phyloP scores from a whole-genome alignment of 2,888 invertebrate species.

The Frankliniella fusca region DNA sequence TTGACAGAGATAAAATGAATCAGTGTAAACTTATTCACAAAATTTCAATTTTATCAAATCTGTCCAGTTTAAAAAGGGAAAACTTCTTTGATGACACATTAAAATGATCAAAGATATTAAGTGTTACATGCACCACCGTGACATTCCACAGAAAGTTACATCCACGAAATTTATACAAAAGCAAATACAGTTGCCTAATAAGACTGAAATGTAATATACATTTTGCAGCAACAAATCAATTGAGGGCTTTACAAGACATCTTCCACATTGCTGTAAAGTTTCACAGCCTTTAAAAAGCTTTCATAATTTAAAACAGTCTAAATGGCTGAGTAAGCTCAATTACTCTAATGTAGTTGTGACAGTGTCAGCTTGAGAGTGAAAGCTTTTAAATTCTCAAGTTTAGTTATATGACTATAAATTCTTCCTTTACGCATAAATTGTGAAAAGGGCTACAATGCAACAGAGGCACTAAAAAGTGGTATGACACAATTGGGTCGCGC shows the following conservation, averaged over 20 bases:
- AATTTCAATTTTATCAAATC: no score
- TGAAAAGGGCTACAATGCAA: slow-evolving; percentile 14
- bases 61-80: no score
- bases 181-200: not conserved
- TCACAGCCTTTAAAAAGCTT: slow-evolving; percentile 18
- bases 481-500: not conserved
- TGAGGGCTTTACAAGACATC: not conserved
- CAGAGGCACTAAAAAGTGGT: not conserved
- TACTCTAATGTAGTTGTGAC: slow-evolving; percentile 20
- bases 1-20: no score
- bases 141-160: no score
- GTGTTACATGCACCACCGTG: no score
- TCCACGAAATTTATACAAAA: not conserved
- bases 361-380: not conserved
- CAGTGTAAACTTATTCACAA: no score
- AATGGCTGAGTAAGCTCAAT: slow-evolving; percentile 23
- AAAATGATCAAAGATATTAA: no score
- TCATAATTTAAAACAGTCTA: slow-evolving; percentile 19
- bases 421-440: not conserved
- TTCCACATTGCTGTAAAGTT: slow-evolving; percentile 7
- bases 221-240: not conserved
- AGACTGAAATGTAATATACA: not conserved
- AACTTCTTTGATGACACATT: no score
- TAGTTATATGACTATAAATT: not conserved
- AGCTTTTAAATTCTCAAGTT: slow-evolving; percentile 9